These are phyloP conservation scores for Hycleus cichorii DNA, from an alignment of 1,140 invertebrate genomes.

Conservation along the genomic window DNA sequence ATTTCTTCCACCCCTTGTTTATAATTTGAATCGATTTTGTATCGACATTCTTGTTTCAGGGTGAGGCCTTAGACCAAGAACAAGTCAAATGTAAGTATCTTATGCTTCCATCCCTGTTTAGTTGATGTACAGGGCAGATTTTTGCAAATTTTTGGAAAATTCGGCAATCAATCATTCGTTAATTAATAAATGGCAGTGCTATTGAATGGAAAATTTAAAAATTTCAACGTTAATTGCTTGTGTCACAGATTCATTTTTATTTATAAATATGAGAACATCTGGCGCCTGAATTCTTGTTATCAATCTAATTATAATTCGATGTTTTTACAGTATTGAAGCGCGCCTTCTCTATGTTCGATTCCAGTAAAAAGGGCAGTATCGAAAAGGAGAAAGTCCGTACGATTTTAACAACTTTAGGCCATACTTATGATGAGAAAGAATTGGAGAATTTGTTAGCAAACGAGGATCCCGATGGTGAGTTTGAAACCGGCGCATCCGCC, in stretches of 20 bases:
- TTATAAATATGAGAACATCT: not conserved
- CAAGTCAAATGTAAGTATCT: slow-evolving; percentile 53
- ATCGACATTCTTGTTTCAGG: slow-evolving; percentile 43
- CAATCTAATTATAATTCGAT: not conserved
- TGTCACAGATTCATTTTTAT: not conserved
- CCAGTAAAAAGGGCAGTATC: slow-evolving; percentile 60
- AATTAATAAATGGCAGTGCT: no score
- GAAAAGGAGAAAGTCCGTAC: slow-evolving; percentile 68
- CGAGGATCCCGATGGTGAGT: slow-evolving; percentile 60
- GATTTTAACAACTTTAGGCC: slow-evolving; percentile 67
- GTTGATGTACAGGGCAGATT: no score
- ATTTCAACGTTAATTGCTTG: not conserved
- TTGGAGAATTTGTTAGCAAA: slow-evolving; percentile 58
- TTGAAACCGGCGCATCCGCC: not conserved
- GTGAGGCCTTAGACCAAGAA: slow-evolving; percentile 49
- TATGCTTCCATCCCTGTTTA: no score
- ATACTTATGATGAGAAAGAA: slow-evolving; percentile 64
- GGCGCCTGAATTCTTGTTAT: slow-evolving; percentile 4
- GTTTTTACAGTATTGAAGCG: slow-evolving; percentile 53
- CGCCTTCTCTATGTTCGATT: slow-evolving; percentile 73
- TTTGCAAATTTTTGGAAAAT: not conserved
- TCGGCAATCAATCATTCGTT: no score
- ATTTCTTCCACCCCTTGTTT: no score
- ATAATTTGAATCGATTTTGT: no score
- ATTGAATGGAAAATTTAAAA: not conserved